A percentile compares a stretch with the other conserved stretches of the same genome.
Evolutionary conservation across 2,113 vertebrate genomes (phyloP).

Genomic region (human): DNA sequence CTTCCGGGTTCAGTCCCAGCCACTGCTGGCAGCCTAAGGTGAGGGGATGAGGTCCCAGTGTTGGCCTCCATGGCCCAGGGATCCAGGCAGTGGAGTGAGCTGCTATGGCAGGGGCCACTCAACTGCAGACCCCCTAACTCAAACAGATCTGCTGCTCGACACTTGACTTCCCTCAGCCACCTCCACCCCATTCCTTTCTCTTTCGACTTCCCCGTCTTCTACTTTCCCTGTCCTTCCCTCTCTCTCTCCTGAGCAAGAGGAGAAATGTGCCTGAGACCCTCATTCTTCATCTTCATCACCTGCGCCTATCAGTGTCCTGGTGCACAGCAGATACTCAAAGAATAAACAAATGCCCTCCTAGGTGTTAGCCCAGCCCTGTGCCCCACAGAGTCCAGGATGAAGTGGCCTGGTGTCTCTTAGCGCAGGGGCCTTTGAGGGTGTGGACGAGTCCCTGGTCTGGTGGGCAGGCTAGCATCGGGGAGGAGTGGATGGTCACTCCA

Average conservation of each 20-base stretch:
- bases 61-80: not conserved
- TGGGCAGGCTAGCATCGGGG: not conserved
- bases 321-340: not conserved
- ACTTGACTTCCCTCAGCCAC: not conserved
- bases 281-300: not conserved
- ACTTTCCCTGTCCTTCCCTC: not conserved
- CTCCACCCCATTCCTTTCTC: not conserved
- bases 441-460: not conserved
- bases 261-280: not conserved
- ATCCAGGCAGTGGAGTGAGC: not conserved
- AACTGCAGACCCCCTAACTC: not conserved
- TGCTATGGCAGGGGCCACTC: too few species aligned
- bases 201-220: not conserved
- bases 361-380: not conserved
- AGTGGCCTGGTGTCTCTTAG: not conserved
- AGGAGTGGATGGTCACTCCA: not conserved
- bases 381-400: not conserved
- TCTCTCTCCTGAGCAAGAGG: not conserved
- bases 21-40: not conserved
- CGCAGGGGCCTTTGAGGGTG: not conserved
- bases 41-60: fast-evolving
- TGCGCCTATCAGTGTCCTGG: not conserved
- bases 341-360: not conserved
- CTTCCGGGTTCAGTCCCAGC: not conserved
- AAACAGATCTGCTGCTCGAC: fast-evolving